Evolutionary conservation across 2,113 vertebrate species (phyloP).

Genomic region (Etheostoma spectabile): DNA sequence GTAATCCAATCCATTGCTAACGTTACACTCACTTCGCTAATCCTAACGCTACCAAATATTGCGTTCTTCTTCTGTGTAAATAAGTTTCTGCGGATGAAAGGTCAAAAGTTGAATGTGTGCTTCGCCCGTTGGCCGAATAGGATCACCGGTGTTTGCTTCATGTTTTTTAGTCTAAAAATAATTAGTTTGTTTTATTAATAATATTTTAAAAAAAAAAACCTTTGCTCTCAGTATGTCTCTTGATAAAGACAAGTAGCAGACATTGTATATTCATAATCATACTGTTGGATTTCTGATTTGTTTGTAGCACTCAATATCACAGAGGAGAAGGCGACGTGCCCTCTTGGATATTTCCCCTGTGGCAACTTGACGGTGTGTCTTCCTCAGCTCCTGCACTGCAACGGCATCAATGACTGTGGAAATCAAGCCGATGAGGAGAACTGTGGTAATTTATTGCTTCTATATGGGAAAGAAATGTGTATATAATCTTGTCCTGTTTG

Average conservation of each 20-base stretch:
- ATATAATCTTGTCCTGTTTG: not conserved
- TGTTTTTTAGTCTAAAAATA: too few species aligned
- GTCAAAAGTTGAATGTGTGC: too few species aligned
- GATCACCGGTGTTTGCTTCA: too few species aligned
- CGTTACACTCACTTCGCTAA: too few species aligned
- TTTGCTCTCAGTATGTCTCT: not conserved
- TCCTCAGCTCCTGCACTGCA: constrained; percentile 94
- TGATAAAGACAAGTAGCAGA: not conserved
- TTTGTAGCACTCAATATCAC: constrained; percentile 77
- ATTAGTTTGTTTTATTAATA: too few species aligned
- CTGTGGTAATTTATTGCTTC: constrained; percentile 88
- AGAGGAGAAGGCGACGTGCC: constrained; percentile 81
- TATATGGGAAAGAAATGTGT: not conserved
- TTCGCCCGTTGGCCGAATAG: too few species aligned
- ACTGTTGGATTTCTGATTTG: constrained; percentile 62
- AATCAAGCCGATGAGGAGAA: constrained; percentile 93
- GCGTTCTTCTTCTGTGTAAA: too few species aligned
- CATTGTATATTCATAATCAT: not conserved
- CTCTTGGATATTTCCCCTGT: constrained; percentile 94
- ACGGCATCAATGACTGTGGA: constrained; percentile 94
- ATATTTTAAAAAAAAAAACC: too few species aligned
- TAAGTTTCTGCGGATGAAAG: too few species aligned
- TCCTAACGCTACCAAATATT: too few species aligned
- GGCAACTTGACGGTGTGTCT: constrained; percentile 92
- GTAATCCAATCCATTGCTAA: too few species aligned